Conservation (phyloP, 1,140 invertebrate species). For the Periplaneta americana region DNA sequence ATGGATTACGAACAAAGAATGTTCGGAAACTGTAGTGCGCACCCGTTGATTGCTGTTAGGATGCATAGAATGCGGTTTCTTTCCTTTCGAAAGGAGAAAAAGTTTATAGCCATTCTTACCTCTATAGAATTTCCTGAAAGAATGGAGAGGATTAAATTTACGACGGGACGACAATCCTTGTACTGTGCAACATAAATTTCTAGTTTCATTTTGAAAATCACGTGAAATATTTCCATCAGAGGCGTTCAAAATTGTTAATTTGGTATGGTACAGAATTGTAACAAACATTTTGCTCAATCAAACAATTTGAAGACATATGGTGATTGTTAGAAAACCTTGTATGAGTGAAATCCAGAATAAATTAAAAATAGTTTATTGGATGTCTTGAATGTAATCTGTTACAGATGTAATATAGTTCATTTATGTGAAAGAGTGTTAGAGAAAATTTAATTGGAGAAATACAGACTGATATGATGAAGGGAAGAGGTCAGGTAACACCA, state of each 20-base stretch:
- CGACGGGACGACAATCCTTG: no score
- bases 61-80: no score
- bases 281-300: background rate
- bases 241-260: background rate
- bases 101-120: no score
- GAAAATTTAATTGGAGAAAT: background rate
- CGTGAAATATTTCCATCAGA: no score
- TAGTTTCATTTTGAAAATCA: no score
- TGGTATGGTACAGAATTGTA: background rate
- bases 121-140: no score
- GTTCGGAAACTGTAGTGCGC: no score
- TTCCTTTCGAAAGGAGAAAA: no score
- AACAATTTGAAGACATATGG: background rate
- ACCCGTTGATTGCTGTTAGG: no score
- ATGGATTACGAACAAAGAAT: no score
- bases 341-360: background rate
- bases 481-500: background rate
- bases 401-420: background rate
- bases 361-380: background rate
- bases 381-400: background rate
- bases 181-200: no score
- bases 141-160: no score
- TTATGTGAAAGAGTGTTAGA: background rate
- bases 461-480: background rate
- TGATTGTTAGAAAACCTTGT: background rate